Evolutionary conservation across 2,797 vertebrate genomes (phyloP).

Genomic region (Acanthopagrus latus): DNA sequence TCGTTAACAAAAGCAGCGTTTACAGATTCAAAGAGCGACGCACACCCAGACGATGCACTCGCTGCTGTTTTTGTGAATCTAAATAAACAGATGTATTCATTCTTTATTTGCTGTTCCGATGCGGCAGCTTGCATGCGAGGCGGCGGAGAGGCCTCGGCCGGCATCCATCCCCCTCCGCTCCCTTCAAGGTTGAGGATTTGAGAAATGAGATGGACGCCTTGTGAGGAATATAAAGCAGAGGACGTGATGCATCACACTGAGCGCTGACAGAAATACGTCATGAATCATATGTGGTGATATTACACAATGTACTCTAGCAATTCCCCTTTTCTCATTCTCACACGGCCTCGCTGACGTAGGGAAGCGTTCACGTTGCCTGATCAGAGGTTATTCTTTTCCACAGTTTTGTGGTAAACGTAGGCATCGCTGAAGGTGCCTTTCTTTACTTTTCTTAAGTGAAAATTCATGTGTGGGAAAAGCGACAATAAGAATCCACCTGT

Average conservation of each 20-base stretch:
- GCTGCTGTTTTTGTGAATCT: neutral
- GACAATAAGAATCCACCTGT: neutral
- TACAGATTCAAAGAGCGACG: neutral
- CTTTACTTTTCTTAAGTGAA: neutral
- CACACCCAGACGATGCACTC: too few species aligned
- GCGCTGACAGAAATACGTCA: constrained; percentile 64
- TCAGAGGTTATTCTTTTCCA: neutral
- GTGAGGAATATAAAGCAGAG: constrained; percentile 60
- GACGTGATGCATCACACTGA: constrained; percentile 46
- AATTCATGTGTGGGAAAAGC: neutral
- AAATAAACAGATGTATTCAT: constrained; percentile 9
- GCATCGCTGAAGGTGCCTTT: neutral
- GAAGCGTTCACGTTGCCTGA: neutral
- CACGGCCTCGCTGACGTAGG: constrained; percentile 9
- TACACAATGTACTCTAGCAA: constrained; percentile 50
- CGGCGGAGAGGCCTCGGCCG: constrained; percentile 20
- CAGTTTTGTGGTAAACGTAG: neutral
- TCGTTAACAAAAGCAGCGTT: constrained; percentile 8
- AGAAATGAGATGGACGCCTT: constrained; percentile 40
- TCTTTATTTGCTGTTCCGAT: neutral
- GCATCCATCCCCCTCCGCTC: constrained; percentile 20
- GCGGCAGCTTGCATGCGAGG: constrained; percentile 1
- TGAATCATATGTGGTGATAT: constrained; percentile 67
- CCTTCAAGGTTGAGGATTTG: constrained; percentile 36
- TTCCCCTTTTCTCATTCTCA: constrained; percentile 35